phyloP scores from a whole-genome alignment of 2,113 vertebrate species.

The pig (Sus scrofa) region DNA sequence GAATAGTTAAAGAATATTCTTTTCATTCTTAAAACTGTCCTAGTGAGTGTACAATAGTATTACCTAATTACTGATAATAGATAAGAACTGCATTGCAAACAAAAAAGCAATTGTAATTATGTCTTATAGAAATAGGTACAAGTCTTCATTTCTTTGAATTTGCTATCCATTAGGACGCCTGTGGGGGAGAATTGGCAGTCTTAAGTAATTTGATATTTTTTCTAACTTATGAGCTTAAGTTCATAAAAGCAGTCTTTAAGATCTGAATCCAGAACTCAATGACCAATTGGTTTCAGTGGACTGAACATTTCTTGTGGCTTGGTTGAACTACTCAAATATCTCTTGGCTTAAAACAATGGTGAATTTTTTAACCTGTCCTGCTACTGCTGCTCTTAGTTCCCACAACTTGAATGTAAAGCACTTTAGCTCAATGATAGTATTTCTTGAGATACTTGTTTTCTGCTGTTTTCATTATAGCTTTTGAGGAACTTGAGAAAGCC shows the following conservation, averaged over 20 bases:
- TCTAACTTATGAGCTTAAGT: neutral
- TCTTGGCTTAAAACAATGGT: conserved; percentile 26
- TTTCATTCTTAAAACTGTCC: conserved; percentile 55
- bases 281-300: neutral
- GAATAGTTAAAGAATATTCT: conserved; percentile 31
- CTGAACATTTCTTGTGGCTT: neutral
- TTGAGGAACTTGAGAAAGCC: conserved; percentile 97
- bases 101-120: neutral
- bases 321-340: conserved; percentile 11
- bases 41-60: neutral
- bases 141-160: neutral
- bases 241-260: neutral
- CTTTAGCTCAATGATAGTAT: neutral
- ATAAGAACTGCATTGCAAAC: neutral
- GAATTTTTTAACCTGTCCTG: conserved; percentile 60
- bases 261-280: neutral
- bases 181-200: neutral
- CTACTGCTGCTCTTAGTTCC: conserved; percentile 63
- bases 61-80: neutral
- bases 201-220: neutral
- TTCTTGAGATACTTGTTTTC: conserved; percentile 71
- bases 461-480: conserved; percentile 88
- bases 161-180: neutral
- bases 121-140: neutral
- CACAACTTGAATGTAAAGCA: neutral